Evolutionary conservation across 2,113 vertebrate species (phyloP).

Genomic region (Butorides virescens): DNA sequence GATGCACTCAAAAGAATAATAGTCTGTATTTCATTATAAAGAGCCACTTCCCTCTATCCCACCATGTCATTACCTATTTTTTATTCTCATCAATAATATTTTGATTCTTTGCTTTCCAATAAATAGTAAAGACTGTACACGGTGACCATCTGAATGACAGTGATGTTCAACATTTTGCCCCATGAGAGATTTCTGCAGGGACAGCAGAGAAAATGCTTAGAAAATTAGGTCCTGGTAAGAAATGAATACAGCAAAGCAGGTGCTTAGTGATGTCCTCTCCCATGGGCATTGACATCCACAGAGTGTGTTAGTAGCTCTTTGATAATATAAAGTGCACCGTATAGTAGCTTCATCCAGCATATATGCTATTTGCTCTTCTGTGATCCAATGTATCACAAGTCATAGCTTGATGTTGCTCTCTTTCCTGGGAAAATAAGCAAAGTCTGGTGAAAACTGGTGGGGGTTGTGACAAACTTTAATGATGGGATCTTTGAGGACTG

Average conservation of each 20-base stretch:
- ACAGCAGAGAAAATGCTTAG: background rate
- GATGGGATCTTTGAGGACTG: background rate
- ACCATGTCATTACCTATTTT: background rate
- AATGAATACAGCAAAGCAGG: background rate
- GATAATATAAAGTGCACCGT: background rate
- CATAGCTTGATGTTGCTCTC: background rate
- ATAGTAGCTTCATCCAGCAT: background rate
- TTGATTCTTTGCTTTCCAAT: background rate
- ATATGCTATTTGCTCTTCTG: background rate
- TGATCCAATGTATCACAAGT: background rate
- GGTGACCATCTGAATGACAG: background rate
- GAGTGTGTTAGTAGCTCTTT: background rate
- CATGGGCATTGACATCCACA: background rate
- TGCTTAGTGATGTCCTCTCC: background rate
- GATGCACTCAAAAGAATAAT: background rate
- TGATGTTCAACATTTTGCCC: background rate
- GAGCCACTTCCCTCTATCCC: background rate
- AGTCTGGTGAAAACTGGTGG: background rate
- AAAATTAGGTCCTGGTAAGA: background rate
- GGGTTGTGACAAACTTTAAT: background rate
- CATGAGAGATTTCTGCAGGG: background rate
- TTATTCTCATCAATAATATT: background rate
- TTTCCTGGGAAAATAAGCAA: background rate
- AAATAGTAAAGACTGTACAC: background rate
- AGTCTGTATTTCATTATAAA: background rate